These are phyloP conservation scores for Alethe diademata DNA, from an alignment of 2,113 vertebrate genomes.

Conservation along the genomic window DNA sequence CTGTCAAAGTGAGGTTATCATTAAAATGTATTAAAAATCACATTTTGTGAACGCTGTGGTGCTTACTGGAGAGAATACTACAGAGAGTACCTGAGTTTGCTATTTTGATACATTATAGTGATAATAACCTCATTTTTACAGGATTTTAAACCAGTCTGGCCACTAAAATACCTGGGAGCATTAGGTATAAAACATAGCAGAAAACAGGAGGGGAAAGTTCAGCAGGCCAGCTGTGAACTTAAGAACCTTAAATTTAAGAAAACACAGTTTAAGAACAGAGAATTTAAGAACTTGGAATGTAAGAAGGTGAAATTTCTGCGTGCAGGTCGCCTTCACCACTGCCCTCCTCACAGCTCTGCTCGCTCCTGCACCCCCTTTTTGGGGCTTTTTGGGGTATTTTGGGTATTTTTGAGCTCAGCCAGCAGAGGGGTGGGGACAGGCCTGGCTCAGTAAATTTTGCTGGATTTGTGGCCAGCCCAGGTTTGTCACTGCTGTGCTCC, in stretches of 20 bases:
- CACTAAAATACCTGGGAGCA: background rate
- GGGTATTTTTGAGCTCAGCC: too few relatives aligned
- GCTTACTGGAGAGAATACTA: background rate
- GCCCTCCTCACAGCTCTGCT: accelerated
- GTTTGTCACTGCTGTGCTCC: constrained; percentile 68
- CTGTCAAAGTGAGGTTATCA: background rate
- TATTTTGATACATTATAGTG: background rate
- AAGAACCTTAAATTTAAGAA: background rate
- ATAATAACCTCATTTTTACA: background rate
- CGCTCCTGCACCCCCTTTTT: accelerated
- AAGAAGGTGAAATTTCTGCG: background rate
- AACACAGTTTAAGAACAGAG: background rate
- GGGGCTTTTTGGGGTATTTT: too few relatives aligned
- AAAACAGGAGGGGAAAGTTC: background rate
- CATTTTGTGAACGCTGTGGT: background rate
- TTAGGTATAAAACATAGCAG: background rate
- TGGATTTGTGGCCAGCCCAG: background rate
- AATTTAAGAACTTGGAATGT: background rate
- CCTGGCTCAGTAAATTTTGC: accelerated
- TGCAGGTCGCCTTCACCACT: accelerated
- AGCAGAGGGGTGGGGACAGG: background rate
- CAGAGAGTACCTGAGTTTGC: background rate
- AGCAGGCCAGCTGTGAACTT: background rate
- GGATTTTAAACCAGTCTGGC: background rate
- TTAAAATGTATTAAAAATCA: background rate